These are phyloP conservation scores for Alauda arvensis DNA, from an alignment of 2,797 vertebrate species.

Conservation along the genomic window DNA sequence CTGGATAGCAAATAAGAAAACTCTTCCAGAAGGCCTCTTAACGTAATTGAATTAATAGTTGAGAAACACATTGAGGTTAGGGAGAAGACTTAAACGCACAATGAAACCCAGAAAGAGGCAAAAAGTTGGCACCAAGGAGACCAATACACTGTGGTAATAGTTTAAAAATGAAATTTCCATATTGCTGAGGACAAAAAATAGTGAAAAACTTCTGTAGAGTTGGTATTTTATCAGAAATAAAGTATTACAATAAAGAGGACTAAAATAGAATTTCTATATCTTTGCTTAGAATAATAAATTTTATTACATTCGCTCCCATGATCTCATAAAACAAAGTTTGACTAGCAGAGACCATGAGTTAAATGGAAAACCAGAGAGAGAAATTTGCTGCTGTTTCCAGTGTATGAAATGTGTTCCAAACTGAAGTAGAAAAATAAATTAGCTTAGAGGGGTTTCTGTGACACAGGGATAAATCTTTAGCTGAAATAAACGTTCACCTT, in stretches of 20 bases:
- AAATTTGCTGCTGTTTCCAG: not conserved
- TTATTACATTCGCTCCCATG: not conserved
- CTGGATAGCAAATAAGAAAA: not conserved
- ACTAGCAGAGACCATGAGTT: not conserved
- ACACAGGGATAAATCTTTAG: not conserved
- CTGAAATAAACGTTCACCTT: slow-evolving; percentile 9
- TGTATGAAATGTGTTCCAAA: not conserved
- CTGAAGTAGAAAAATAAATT: slow-evolving; percentile 8
- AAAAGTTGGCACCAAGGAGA: not conserved
- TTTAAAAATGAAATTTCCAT: not conserved
- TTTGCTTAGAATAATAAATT: not conserved
- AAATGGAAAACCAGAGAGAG: not conserved
- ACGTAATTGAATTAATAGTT: not conserved
- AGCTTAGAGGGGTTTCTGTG: not conserved
- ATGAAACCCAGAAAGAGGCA: not conserved
- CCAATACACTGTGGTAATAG: not conserved
- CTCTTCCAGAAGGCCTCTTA: not conserved
- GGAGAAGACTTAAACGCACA: not conserved
- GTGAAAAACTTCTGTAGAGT: not conserved
- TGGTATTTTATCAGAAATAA: not conserved
- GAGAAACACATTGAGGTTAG: not conserved
- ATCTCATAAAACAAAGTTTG: not conserved
- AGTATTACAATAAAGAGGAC: not conserved
- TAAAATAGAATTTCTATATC: not conserved
- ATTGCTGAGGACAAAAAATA: not conserved